Evolutionary conservation across 2,113 vertebrate species (phyloP).

Genomic region (Onychorhynchus coronatus): DNA sequence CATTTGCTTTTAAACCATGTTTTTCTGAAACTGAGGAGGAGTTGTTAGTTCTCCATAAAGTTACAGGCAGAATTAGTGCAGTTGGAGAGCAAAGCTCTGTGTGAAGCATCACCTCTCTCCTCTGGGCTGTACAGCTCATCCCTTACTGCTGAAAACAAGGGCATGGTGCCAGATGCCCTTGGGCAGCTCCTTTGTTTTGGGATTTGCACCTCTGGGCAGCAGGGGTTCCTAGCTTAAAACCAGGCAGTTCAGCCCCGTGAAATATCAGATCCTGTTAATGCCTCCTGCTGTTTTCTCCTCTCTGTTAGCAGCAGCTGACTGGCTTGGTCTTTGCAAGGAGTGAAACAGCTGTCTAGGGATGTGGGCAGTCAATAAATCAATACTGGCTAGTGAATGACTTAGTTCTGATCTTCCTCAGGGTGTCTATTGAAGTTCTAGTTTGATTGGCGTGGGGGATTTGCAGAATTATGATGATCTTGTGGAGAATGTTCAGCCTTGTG

Average conservation of each 20-base stretch:
- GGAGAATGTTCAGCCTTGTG: neutral
- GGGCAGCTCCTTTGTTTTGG: neutral
- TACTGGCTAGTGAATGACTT: neutral
- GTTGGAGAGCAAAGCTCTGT: neutral
- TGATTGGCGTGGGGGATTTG: neutral
- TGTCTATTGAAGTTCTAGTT: neutral
- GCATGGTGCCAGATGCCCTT: neutral
- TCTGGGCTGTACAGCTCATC: neutral
- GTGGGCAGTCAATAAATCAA: neutral
- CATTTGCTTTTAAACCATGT: neutral
- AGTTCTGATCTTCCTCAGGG: neutral
- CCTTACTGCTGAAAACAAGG: neutral
- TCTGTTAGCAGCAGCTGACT: neutral
- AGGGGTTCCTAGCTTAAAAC: neutral
- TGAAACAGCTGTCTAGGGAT: neutral
- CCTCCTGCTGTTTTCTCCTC: neutral
- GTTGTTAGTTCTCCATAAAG: neutral
- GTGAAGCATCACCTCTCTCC: neutral
- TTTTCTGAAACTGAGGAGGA: neutral
- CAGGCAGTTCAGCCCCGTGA: neutral
- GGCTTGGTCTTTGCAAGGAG: neutral
- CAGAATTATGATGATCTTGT: accelerated
- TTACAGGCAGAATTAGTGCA: neutral
- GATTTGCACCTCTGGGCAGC: neutral
- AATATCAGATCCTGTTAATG: neutral